Conservation (phyloP, 2,113 vertebrate species). For the Hypocryptadius cinnamomeus region DNA sequence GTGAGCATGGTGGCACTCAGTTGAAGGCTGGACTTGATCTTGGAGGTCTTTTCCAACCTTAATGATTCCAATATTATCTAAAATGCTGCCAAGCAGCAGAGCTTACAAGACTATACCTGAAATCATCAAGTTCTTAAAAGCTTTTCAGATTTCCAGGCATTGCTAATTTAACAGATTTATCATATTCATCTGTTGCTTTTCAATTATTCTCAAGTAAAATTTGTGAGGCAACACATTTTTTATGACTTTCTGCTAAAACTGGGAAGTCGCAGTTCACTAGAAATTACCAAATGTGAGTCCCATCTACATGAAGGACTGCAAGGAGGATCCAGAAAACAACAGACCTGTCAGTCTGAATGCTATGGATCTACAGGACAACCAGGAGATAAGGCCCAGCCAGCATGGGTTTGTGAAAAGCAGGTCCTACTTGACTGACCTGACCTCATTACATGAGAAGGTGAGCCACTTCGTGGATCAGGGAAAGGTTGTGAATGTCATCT, state of each 20-base stretch:
- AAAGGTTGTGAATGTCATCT: background rate
- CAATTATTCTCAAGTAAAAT: background rate
- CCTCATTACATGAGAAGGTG: background rate
- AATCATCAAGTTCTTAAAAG: background rate
- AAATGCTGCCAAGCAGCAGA: background rate
- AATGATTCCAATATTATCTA: background rate
- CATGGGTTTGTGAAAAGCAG: background rate
- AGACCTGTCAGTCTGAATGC: background rate
- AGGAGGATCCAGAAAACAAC: background rate
- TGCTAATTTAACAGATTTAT: background rate
- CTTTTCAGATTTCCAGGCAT: background rate
- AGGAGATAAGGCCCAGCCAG: background rate
- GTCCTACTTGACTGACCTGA: background rate
- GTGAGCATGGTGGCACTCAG: background rate
- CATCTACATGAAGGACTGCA: background rate
- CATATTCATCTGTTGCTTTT: background rate
- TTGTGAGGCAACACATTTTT: background rate
- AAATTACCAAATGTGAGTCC: background rate
- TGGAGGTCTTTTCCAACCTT: background rate
- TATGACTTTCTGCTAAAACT: fast-evolving
- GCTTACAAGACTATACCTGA: background rate
- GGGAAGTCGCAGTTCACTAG: background rate
- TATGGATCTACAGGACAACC: background rate
- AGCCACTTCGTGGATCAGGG: background rate
- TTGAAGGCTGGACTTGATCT: background rate